Base-by-base conservation (phyloP, 1,140 invertebrate genomes). In the Tetramorium parvispinum region DNA sequence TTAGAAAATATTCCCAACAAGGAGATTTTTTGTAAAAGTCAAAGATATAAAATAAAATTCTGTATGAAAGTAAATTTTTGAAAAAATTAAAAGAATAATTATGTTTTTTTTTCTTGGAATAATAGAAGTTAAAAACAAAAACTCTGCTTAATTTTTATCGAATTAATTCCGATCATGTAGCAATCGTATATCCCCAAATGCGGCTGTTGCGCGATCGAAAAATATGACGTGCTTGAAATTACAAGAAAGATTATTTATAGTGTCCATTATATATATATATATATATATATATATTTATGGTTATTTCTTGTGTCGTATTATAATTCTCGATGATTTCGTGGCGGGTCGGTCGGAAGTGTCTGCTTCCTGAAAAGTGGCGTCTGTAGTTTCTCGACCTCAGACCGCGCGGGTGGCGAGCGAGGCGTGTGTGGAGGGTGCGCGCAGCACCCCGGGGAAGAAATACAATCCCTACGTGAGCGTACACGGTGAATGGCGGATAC, bases 401-500 rank as follows among this genome's bases (percentile, higher is more conserved):
- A 75, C 68, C 68, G 7, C 57, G 32, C 21, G 37, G 77, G 43
- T 40, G 77, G 16, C 65, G 65, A 81, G 21, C 76, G 43, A 49
- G 55, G 13, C n/a, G 37, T 27, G 83, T 37, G 61, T 2, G 18
- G 49, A 40, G 46, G 32, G 40, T 78, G 40, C 49, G 43, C 46
- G 59, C 63, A 51, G 66, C 51, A 82, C 53, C 68, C 40, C 68
- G 55, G 43, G 53, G 77, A 71, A 81, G 79, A 87, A 87, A 77
- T 87, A 87, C 82, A 87, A 87, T 85, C 61, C 21, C 51, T 76
- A 85, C 78, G 81, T 87, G 81, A 77, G 81, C 68, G 68, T 87
- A 65, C 79, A 53, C 79, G 79, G 55, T 53, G 79, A 83, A 83
- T 53, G 53, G 53, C 79, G 79, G 79, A 83, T 83, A 57, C 27